Base-by-base conservation (phyloP, 2,113 vertebrate species). In the Cottus gobio region DNA sequence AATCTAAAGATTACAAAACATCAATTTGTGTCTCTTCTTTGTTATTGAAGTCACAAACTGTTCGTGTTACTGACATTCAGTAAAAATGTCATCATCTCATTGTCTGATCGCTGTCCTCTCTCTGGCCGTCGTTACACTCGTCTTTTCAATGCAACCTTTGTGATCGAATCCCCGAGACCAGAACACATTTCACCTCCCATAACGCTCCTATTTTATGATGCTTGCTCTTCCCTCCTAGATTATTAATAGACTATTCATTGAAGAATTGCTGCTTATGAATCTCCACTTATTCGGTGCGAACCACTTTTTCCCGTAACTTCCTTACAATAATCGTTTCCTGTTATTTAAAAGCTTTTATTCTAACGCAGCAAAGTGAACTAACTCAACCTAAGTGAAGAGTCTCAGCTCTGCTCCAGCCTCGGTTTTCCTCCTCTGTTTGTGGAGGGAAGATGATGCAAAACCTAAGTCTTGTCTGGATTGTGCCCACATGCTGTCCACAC, bases 41-140 rank as follows among this genome's bases (percentile, higher is more conserved):
- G 37, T 56, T 66, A 86, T 85, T 87, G 77, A 37, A 69, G 79
- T 85, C 83, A 84, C 79, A 82, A 20, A 34, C 77, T 48, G 50
- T 50, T 44, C 37, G 71, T 50, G 80, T 57, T 63, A 31, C 71
- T 85, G 82, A 81, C 79, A 83, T 88, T 90, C 48, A 48, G 20
- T 80, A 77, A 74, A 86, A 86, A 77, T 65, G 37, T 24, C 67
- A 39, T 87, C 80, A 8, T 30, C 26, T 86, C 61, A 81, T 90
- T 67, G 31, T 81, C 72, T 85, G 74, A 71, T 87, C 72, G 54
- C 22, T 65, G 30, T 46, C 64, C 42, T 90, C n/a, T 79, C 37
- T 87, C 15, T 46, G 11, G 44, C 44, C 44, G 44, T 46, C 16
- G 15, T 18, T 46, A 46, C 44, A 46, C 44, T 46, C 18, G 16